These are phyloP conservation scores for Callyntrura sp. DNA, from an alignment of 2,888 invertebrate genomes.

Conservation along the genomic window DNA sequence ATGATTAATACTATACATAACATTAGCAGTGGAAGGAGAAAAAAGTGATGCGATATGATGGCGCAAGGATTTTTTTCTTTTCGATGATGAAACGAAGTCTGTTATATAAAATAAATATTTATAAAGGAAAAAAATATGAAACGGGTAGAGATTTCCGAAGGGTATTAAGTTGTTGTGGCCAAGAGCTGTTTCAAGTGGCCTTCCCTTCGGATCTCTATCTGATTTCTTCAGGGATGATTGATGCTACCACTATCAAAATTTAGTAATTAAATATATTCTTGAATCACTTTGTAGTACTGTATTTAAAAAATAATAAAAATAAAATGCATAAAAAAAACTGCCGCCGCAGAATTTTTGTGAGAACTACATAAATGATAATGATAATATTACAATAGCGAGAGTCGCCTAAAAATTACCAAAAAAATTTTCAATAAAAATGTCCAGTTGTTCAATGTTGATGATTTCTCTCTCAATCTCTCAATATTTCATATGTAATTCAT, in stretches of 20 bases:
- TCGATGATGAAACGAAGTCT: slow-evolving; percentile 78
- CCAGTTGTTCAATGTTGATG: slow-evolving; percentile 75
- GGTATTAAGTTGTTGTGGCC: slow-evolving; percentile 79
- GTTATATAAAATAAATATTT: slow-evolving; percentile 79
- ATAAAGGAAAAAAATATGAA: slow-evolving; percentile 72
- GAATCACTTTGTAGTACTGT: slow-evolving; percentile 79
- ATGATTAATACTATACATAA: slow-evolving; percentile 49
- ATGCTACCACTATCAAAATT: slow-evolving; percentile 80
- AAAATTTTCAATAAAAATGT: slow-evolving; percentile 74
- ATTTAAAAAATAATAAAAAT: slow-evolving; percentile 61
- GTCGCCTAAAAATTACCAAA: slow-evolving; percentile 73
- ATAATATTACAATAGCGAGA: slow-evolving; percentile 68
- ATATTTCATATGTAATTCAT: slow-evolving; percentile 14
- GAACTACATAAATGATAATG: slow-evolving; percentile 51
- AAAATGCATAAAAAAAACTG: slow-evolving; percentile 62
- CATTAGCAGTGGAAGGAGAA: slow-evolving; percentile 42
- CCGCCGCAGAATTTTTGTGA: slow-evolving; percentile 77
- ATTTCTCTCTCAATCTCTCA: slow-evolving; percentile 6
- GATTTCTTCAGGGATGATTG: slow-evolving; percentile 80
- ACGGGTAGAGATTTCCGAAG: slow-evolving; percentile 79
- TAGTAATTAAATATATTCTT: slow-evolving; percentile 80
- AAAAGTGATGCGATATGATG: slow-evolving; percentile 77
- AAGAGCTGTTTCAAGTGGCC: slow-evolving; percentile 80
- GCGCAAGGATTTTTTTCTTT: slow-evolving; percentile 76
- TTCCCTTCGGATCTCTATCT: slow-evolving; percentile 80